phyloP scores from a whole-genome alignment of 2,797 vertebrate genomes.

The Macropodus opercularis region DNA sequence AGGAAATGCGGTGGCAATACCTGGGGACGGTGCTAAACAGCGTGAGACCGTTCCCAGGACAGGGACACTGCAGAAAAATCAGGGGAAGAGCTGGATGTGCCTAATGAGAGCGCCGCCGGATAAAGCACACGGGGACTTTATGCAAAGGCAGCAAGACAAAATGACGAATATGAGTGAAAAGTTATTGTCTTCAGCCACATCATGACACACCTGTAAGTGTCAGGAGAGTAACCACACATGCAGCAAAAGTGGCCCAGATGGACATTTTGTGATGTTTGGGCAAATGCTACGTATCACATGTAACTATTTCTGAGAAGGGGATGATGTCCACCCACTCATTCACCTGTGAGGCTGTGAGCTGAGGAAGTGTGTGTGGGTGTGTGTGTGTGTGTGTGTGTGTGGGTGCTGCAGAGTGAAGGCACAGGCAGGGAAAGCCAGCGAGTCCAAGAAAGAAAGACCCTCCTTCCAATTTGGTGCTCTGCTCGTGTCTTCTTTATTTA shows the following conservation, averaged over 20 bases:
- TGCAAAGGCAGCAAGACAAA: constrained; percentile 49
- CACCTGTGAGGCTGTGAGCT: constrained; percentile 29
- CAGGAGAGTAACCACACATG: constrained; percentile 39
- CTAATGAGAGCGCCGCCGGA: constrained; percentile 57
- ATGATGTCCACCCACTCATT: constrained; percentile 34
- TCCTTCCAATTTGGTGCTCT: constrained; percentile 54
- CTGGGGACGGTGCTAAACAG: constrained; percentile 70
- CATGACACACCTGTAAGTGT: constrained; percentile 27
- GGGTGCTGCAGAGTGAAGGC: constrained; percentile 5
- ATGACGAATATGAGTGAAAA: constrained; percentile 43
- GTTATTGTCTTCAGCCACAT: constrained; percentile 34
- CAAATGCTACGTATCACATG: constrained; percentile 7
- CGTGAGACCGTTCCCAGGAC: constrained; percentile 65
- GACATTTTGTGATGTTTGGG: not conserved
- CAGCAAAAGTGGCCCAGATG: too few species aligned
- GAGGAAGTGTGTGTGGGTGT: not conserved
- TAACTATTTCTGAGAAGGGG: constrained; percentile 29
- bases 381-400: not conserved
- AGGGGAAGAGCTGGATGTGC: constrained; percentile 47
- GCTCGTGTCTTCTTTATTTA: constrained; percentile 55
- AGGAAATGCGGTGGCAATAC: constrained; percentile 75
- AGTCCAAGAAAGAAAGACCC: constrained; percentile 42
- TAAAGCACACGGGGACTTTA: constrained; percentile 20
- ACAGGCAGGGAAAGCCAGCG: constrained; percentile 32
- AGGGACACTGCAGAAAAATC: constrained; percentile 45